Conservation (phyloP, 2,888 invertebrate species). For the Acanthosepion esculentum region DNA sequence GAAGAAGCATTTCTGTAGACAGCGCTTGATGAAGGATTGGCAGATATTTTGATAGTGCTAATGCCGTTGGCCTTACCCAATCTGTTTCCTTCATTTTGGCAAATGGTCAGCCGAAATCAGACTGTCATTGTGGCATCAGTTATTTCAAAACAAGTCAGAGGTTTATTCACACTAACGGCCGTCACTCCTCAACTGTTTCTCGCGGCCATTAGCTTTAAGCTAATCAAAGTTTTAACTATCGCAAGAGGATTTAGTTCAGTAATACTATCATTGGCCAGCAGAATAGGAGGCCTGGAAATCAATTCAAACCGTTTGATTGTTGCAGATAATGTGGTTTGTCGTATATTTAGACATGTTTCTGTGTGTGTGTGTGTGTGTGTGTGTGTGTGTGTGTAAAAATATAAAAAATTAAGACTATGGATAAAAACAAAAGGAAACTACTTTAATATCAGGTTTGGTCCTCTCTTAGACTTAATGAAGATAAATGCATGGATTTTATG, state of each 20-base stretch:
- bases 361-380: no score
- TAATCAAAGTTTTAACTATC: neutral
- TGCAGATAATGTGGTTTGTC: no score
- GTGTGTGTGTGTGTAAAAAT: no score
- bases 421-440: no score
- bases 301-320: no score
- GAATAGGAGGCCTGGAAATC: neutral
- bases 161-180: neutral
- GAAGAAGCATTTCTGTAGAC: neutral
- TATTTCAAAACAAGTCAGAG: neutral
- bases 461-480: no score
- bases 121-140: neutral
- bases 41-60: constrained; percentile 1
- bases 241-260: neutral
- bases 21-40: neutral
- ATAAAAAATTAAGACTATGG: no score
- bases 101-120: neutral
- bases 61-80: neutral
- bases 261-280: neutral
- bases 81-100: neutral
- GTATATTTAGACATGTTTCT: no score
- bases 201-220: neutral
- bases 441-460: no score
- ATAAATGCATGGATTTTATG: no score
- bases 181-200: neutral